phyloP scores from a whole-genome alignment of 2,797 vertebrate genomes.

The Helicolenus hilgendorfi region DNA sequence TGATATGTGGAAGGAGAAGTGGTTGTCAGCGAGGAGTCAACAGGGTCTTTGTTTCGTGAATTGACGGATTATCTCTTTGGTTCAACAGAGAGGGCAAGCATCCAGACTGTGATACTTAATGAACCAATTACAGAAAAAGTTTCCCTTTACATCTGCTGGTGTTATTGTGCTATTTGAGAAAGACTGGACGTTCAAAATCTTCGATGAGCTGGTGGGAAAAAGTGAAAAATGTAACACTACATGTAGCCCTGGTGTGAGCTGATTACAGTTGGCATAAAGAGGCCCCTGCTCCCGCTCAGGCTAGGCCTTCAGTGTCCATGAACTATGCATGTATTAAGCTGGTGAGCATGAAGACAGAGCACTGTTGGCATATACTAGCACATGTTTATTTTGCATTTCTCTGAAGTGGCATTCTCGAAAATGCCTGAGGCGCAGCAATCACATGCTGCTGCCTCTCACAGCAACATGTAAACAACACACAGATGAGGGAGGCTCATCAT shows the following conservation, averaged over 20 bases:
- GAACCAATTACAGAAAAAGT: constrained; percentile 8
- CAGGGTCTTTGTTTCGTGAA: constrained; percentile 28
- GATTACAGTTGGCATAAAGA: constrained; percentile 7
- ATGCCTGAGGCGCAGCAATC: constrained; percentile 35
- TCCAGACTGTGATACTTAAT: background rate
- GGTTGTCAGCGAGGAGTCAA: constrained; percentile 41
- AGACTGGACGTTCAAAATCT: background rate
- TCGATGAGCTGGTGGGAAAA: background rate
- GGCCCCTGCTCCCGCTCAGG: background rate
- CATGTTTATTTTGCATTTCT: constrained; percentile 52
- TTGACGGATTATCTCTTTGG: constrained; percentile 23
- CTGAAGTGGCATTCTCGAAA: constrained; percentile 46
- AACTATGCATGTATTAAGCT: constrained; percentile 10
- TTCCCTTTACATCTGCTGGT: background rate
- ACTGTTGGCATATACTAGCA: constrained; percentile 7
- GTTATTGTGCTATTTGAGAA: background rate
- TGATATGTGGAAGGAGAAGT: constrained; percentile 50
- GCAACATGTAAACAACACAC: constrained; percentile 68
- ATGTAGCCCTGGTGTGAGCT: background rate
- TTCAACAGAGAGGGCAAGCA: constrained; percentile 17
- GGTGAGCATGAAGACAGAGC: constrained; percentile 7
- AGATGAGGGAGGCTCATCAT: constrained; percentile 24
- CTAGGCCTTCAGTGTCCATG: background rate
- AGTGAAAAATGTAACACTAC: background rate
- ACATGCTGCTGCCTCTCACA: constrained; percentile 37